Conservation (phyloP, 2,113 vertebrate genomes). For the Proteles cristata region DNA sequence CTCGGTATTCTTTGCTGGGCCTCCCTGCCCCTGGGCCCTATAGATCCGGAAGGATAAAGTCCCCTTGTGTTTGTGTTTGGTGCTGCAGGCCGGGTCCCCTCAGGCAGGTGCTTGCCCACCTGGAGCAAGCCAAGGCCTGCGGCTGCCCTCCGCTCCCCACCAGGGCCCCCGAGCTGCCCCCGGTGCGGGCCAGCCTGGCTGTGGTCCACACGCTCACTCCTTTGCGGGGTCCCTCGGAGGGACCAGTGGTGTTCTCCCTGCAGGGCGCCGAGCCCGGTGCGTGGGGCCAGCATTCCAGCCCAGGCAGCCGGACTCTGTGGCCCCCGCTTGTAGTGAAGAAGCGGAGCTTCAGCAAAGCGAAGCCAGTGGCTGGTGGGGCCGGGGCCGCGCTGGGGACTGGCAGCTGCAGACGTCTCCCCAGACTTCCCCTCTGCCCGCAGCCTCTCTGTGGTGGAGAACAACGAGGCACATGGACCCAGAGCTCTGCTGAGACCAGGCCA, state of each 20-base stretch:
- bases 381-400: neutral
- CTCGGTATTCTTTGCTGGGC: neutral
- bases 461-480: no score
- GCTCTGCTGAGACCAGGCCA: neutral
- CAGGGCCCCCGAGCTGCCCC: fast-evolving
- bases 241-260: neutral
- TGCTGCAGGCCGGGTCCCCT: neutral
- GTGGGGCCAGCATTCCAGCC: neutral
- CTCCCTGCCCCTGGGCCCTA: neutral
- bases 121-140: neutral
- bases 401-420: neutral
- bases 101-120: neutral
- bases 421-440: neutral
- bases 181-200: neutral
- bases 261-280: neutral
- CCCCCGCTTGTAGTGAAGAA: neutral
- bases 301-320: neutral
- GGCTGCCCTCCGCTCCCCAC: neutral
- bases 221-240: fast-evolving
- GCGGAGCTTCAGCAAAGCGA: neutral
- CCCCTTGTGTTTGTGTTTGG: neutral
- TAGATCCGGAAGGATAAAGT: neutral
- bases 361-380: neutral
- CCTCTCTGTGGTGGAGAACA: neutral
- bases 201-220: neutral